Evolutionary conservation across 1,140 invertebrate species (phyloP).

Genomic region (Eupristina koningsbergeri): DNA sequence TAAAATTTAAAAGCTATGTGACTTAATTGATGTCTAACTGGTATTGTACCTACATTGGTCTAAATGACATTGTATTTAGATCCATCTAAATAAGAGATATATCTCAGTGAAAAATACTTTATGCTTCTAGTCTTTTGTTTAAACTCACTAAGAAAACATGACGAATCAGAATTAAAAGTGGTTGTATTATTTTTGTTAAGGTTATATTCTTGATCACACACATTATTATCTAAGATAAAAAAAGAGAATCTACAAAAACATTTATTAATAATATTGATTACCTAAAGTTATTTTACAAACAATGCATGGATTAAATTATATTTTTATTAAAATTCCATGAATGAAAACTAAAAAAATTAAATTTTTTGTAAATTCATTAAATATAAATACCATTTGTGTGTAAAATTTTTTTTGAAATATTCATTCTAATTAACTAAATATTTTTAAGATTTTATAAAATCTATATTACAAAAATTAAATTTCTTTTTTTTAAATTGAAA

Average conservation of each 20-base stretch:
- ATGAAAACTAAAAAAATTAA: neutral
- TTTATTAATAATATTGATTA: neutral
- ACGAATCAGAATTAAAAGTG: neutral
- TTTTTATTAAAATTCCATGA: conserved; percentile 54
- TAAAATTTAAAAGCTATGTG: conserved; percentile 22
- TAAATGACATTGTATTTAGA: no score
- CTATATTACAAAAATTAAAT: no score
- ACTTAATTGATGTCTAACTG: conserved; percentile 32
- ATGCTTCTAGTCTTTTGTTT: conserved; percentile 62
- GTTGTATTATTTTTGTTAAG: neutral
- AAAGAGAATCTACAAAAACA: neutral
- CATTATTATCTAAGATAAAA: neutral
- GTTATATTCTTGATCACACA: neutral
- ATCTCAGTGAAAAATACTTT: conserved; percentile 31
- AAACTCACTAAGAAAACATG: conserved; percentile 51
- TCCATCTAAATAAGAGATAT: no score
- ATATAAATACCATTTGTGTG: no score
- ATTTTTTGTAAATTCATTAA: no score
- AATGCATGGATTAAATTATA: neutral
- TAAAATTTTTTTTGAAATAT: no score
- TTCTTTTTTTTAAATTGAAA: no score
- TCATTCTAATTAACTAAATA: no score
- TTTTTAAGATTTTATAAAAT: no score
- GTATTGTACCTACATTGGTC: neutral
- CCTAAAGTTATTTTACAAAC: neutral